phyloP scores from a whole-genome alignment of 2,797 vertebrate genomes.

The Mustela erminea region DNA sequence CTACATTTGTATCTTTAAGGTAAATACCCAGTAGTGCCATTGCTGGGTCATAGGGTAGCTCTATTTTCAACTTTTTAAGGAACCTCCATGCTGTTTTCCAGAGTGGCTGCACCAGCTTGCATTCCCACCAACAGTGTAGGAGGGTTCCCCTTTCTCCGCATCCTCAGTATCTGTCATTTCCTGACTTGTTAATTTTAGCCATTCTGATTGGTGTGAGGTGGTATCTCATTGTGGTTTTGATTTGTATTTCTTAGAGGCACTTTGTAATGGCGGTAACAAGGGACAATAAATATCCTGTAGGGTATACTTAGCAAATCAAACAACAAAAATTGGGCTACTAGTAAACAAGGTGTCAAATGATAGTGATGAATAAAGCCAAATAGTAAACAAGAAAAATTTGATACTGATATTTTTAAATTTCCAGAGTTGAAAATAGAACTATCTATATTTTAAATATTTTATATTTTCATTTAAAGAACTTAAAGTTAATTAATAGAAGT shows the following conservation, averaged over 20 bases:
- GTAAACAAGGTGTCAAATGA: neutral
- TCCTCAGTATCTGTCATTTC: too few relatives aligned
- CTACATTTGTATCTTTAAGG: too few relatives aligned
- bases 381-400: slow-evolving; percentile 42
- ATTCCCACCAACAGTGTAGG: too few relatives aligned
- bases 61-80: too few relatives aligned
- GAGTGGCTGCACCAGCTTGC: too few relatives aligned
- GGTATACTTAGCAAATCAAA: neutral
- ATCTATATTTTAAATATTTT: slow-evolving; percentile 54
- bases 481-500: slow-evolving; percentile 13
- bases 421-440: slow-evolving; percentile 21
- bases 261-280: slow-evolving; percentile 12
- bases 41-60: too few relatives aligned
- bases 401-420: slow-evolving; percentile 42
- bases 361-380: neutral
- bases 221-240: too few relatives aligned
- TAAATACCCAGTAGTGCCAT: too few relatives aligned
- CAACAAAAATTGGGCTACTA: neutral
- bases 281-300: neutral
- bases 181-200: too few relatives aligned
- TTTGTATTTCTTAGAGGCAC: neutral
- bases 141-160: too few relatives aligned
- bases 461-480: slow-evolving; percentile 29
- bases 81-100: too few relatives aligned
- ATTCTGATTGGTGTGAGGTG: too few relatives aligned